Percentiles rank a stretch among this genome's conserved stretches.
These are phyloP conservation scores for Notamacropus eugenii DNA, from an alignment of 2,797 vertebrate genomes.

Conservation along the genomic window DNA sequence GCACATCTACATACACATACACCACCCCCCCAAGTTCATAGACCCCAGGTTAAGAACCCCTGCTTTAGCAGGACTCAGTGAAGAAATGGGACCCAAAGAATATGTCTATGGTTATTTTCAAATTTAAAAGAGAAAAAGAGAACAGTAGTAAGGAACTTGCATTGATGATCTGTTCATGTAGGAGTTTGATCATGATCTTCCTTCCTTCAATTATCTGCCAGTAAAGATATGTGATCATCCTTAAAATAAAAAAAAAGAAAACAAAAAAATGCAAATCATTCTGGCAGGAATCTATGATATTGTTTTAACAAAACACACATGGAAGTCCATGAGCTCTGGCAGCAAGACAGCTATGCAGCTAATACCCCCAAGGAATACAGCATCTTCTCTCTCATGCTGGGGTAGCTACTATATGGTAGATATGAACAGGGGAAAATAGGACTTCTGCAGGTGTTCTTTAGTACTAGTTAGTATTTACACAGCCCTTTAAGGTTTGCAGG, in stretches of 20 bases:
- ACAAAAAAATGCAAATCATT: not conserved
- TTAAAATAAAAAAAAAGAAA: constrained; percentile 76
- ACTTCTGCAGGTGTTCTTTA: not conserved
- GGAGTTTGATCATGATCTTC: constrained; percentile 86
- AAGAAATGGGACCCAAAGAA: not conserved
- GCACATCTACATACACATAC: too few species aligned
- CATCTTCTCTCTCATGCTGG: not conserved
- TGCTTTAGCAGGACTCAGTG: not conserved
- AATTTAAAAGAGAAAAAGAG: not conserved
- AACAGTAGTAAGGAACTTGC: constrained; percentile 83
- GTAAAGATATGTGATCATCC: constrained; percentile 91
- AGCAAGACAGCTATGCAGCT: not conserved
- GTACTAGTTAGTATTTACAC: not conserved
- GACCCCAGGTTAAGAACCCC: not conserved
- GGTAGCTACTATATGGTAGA: not conserved
- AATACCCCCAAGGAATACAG: not conserved
- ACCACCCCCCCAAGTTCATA: not conserved
- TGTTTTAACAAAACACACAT: not conserved
- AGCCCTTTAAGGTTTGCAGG: not conserved
- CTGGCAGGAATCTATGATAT: not conserved
- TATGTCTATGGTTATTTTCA: not conserved
- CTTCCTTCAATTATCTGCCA: constrained; percentile 92
- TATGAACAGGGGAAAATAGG: not conserved
- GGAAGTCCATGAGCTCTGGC: not conserved
- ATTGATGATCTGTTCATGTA: constrained; percentile 90